A percentile compares a stretch with the other conserved stretches of the same genome.
phyloP scores from a whole-genome alignment of 2,113 vertebrate genomes.

The Epinephelus cyanopodus region DNA sequence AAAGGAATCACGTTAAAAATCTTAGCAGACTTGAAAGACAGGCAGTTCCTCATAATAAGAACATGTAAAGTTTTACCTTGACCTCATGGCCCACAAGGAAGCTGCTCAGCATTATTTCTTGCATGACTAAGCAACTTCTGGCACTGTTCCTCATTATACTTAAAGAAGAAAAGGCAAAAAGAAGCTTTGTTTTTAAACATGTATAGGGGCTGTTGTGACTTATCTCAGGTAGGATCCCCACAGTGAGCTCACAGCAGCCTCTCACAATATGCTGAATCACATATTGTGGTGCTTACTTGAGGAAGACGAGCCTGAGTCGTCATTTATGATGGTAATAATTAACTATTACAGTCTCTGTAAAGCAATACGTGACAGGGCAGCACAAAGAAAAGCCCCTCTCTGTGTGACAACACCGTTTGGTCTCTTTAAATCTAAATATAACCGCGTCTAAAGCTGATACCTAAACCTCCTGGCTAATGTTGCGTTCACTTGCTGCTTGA shows the following conservation, averaged over 20 bases:
- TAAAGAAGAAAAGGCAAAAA: neutral
- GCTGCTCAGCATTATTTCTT: conserved; percentile 29
- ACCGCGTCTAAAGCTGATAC: conserved; percentile 69
- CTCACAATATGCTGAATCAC: conserved; percentile 32
- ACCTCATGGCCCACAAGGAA: conserved; percentile 38
- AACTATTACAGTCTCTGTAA: neutral
- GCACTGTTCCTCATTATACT: conserved; percentile 21
- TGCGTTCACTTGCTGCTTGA: conserved; percentile 39
- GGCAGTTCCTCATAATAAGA: neutral
- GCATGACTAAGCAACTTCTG: conserved; percentile 15
- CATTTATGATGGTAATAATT: neutral
- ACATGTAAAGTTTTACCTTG: conserved; percentile 15
- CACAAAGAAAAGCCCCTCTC: conserved; percentile 22
- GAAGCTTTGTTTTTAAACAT: neutral
- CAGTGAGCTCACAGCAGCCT: neutral
- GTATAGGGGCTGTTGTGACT: neutral
- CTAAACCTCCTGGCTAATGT: conserved; percentile 56
- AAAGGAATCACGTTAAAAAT: neutral
- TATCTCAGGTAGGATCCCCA: neutral
- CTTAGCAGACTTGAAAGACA: neutral
- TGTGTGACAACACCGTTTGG: conserved; percentile 34
- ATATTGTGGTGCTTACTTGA: neutral
- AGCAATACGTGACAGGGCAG: neutral
- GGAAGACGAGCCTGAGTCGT: neutral
- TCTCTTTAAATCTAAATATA: conserved; percentile 86